These are phyloP conservation scores for Gasterosteus aculeatus DNA, from an alignment of 2,113 vertebrate species.

Conservation along the genomic window DNA sequence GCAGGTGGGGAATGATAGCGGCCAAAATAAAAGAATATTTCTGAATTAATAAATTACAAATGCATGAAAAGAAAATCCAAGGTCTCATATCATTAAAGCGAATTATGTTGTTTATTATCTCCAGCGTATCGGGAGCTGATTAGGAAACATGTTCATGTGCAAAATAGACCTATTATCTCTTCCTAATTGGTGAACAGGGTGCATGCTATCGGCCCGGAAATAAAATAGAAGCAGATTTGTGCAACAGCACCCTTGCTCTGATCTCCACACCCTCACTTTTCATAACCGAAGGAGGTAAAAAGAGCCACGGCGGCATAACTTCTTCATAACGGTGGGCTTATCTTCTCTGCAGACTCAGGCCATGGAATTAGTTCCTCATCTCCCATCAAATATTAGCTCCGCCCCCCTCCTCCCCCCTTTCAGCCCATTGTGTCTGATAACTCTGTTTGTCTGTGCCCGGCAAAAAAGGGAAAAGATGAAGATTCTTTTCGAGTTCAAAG, in stretches of 20 bases:
- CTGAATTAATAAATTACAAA: slow-evolving; percentile 27
- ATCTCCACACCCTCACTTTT: slow-evolving; percentile 63
- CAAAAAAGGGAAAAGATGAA: too few species aligned
- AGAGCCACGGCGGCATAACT: slow-evolving; percentile 62
- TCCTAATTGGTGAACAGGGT: slow-evolving; percentile 78
- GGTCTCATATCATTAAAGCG: slow-evolving; percentile 28
- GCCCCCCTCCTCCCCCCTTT: slow-evolving; percentile 24
- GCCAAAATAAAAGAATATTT: not conserved
- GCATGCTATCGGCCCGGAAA: slow-evolving; percentile 59
- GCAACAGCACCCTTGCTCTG: slow-evolving; percentile 53
- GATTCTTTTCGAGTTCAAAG: too few species aligned
- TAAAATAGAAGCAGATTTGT: slow-evolving; percentile 62
- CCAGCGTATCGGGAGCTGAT: slow-evolving; percentile 79
- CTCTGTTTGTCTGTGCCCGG: slow-evolving; percentile 66
- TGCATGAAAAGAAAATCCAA: slow-evolving; percentile 33
- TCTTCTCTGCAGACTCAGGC: slow-evolving; percentile 68
- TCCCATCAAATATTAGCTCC: slow-evolving; percentile 76
- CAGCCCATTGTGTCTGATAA: slow-evolving; percentile 68
- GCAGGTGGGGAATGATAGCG: not conserved
- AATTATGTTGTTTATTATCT: slow-evolving; percentile 77
- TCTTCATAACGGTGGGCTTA: slow-evolving; percentile 71
- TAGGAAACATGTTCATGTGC: slow-evolving; percentile 84
- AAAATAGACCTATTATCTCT: slow-evolving; percentile 84
- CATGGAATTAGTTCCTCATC: slow-evolving; percentile 73
- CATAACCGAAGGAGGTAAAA: slow-evolving; percentile 68